phyloP scores from a whole-genome alignment of 2,888 invertebrate genomes.

The Crematogaster levior region DNA sequence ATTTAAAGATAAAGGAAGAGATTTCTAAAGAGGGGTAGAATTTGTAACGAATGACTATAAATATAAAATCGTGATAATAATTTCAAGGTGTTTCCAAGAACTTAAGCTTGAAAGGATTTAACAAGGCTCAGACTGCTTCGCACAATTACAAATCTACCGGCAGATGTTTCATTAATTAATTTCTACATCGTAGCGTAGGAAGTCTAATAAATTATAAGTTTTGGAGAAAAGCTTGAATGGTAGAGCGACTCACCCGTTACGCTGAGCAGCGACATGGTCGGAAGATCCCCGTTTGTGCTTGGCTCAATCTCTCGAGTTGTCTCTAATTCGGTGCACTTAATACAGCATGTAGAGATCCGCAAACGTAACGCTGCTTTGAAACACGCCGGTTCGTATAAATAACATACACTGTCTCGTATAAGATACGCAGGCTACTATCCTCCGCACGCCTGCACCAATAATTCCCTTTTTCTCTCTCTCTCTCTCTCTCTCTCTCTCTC shows the following conservation, averaged over 20 bases:
- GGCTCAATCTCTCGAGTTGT: slow-evolving; percentile 63
- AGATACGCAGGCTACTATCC: slow-evolving; percentile 48
- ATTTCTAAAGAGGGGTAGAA: not conserved
- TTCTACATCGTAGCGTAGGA: not conserved
- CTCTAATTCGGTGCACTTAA: slow-evolving; percentile 66
- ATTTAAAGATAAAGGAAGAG: not conserved
- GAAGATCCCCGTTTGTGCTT: slow-evolving; percentile 65
- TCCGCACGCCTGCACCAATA: slow-evolving; percentile 25
- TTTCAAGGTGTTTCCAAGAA: not conserved
- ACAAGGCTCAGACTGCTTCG: slow-evolving; percentile 8
- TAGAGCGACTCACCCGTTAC: slow-evolving; percentile 77
- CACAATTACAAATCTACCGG: not conserved
- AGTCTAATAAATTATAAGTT: not conserved
- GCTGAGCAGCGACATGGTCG: slow-evolving; percentile 81
- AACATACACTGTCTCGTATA: slow-evolving; percentile 67
- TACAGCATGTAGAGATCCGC: slow-evolving; percentile 61
- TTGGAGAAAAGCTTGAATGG: not conserved
- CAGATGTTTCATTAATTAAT: not conserved
- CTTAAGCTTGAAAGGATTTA: slow-evolving; percentile 1
- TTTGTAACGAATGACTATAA: not conserved
- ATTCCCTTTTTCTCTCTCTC: not conserved
- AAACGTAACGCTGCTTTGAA: slow-evolving; percentile 67
- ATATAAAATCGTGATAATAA: not conserved
- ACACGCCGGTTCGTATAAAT: slow-evolving; percentile 65
- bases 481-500: not conserved